Conservation (phyloP, 2,888 invertebrate species). For the Parasteatoda lunata region DNA sequence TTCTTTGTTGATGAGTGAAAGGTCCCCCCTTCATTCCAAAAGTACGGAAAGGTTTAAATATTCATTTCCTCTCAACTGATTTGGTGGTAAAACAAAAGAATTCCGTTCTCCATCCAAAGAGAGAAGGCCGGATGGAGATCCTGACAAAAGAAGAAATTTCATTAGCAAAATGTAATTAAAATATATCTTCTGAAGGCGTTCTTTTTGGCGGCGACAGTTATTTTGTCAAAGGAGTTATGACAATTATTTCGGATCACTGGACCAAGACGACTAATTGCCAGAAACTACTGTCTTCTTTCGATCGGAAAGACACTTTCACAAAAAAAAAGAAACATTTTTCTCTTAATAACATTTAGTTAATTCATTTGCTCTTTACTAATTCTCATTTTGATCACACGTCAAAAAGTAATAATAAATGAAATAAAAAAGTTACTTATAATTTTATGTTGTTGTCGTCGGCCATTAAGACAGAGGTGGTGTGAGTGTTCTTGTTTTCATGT, state of each 20-base stretch:
- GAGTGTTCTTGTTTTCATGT: too few species aligned
- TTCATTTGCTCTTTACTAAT: too few species aligned
- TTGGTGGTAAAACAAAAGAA: slow-evolving; percentile 50
- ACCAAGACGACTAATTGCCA: not conserved
- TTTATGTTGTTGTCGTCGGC: too few species aligned
- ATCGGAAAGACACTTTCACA: not conserved
- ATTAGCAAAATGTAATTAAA: slow-evolving; percentile 67
- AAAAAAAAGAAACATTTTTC: too few species aligned
- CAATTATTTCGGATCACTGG: slow-evolving; percentile 53
- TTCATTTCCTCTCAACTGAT: slow-evolving; percentile 23
- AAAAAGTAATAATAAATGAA: too few species aligned
- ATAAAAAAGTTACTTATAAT: too few species aligned
- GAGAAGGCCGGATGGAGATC: slow-evolving; percentile 62
- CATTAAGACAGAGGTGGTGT: not conserved
- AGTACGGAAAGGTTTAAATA: slow-evolving; percentile 30
- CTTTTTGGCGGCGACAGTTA: slow-evolving; percentile 55
- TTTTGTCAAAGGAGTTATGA: slow-evolving; percentile 63
- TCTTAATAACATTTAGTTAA: too few species aligned
- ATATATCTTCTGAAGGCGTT: slow-evolving; percentile 30
- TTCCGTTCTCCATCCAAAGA: slow-evolving; percentile 15
- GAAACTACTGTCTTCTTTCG: slow-evolving; percentile 14
- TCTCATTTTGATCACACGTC: too few species aligned
- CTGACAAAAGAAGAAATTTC: slow-evolving; percentile 67
- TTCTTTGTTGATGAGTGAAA: too few species aligned
- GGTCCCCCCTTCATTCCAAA: not conserved